Base-by-base conservation (phyloP, 2,797 vertebrate genomes). In the Bovichtus variegatus region DNA sequence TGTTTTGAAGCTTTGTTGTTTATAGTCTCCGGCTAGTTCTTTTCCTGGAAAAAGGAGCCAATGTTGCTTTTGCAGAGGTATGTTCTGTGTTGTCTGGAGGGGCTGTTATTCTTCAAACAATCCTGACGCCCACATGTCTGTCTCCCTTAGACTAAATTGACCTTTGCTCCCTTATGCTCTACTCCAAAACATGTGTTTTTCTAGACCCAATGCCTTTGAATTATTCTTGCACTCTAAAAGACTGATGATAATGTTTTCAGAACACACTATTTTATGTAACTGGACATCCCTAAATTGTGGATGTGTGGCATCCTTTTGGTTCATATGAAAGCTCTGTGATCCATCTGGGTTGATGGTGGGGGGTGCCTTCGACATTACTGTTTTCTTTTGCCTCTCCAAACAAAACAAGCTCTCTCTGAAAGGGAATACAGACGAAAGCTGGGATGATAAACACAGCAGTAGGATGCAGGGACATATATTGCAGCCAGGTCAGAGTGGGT, bases 371-470 rank as follows among this genome's bases (percentile, higher is more conserved):
- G 19, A 81, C 88, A 68, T 81, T 50, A 47, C 67, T 91, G 89
- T 92, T 94, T 89, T 91, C 89, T 82, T 92, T 91, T 58, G 75
- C 72, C 85, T 90, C 85, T 94, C 94, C 91, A 95, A 95, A 91
- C 87, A 85, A 94, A 95, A 94, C 93, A 93, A 83, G 76, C 82
- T 27, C 68, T 85, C 84, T 87, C 87, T 79, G 79, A 87, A 34
- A 76, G 90, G 86, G 87, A 90, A 76, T 63, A 72, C 73, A 80
- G 83, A 85, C 83, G 86, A 86, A 91, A 74, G 85, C 78, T 47
- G 84, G 80, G 78, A 92, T 88, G 90, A 92, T 92, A 93, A 93
- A 94, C 91, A 94, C 82, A 85, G 87, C 85, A 59, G 84, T 74
- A 76, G 86, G 90, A 91, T 67, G 76, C 50, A 46, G 89, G 87